Percentiles rank a stretch among this genome's conserved stretches.
Conservation (phyloP, 2,888 invertebrate species). For the Tipula confusa region DNA sequence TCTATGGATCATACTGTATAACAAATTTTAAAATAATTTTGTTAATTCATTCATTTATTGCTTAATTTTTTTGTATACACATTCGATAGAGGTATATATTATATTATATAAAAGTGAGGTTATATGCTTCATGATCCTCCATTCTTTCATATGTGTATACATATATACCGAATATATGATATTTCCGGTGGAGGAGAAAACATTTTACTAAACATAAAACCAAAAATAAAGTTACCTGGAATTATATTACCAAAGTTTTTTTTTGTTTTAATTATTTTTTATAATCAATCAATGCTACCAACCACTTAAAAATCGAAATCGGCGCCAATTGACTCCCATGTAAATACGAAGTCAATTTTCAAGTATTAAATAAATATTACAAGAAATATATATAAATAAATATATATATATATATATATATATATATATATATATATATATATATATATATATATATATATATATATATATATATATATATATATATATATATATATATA, state of each 20-base stretch:
- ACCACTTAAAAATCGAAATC: background rate
- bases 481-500: no score
- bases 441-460: no score
- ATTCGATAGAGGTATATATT: no score
- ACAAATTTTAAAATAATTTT: background rate
- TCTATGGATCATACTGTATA: no score
- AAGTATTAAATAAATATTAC: background rate
- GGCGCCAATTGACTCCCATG: constrained; percentile 9
- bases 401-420: no score
- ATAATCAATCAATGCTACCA: constrained; percentile 12
- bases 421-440: no score
- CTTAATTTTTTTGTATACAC: background rate
- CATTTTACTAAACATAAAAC: background rate
- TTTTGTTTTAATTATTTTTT: background rate
- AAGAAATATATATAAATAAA: background rate
- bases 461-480: no score
- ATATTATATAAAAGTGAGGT: background rate
- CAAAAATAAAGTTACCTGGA: background rate
- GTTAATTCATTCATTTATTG: constrained; percentile 25
- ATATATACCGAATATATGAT: background rate
- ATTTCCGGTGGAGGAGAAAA: constrained; percentile 15
- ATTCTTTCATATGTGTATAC: background rate
- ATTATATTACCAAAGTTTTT: background rate
- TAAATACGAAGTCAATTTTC: background rate
- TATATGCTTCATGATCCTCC: constrained; percentile 9